Percentiles rank a stretch among this genome's conserved stretches.
Conservation (phyloP, 2,797 vertebrate species). For the Eidolon dupreanum region DNA sequence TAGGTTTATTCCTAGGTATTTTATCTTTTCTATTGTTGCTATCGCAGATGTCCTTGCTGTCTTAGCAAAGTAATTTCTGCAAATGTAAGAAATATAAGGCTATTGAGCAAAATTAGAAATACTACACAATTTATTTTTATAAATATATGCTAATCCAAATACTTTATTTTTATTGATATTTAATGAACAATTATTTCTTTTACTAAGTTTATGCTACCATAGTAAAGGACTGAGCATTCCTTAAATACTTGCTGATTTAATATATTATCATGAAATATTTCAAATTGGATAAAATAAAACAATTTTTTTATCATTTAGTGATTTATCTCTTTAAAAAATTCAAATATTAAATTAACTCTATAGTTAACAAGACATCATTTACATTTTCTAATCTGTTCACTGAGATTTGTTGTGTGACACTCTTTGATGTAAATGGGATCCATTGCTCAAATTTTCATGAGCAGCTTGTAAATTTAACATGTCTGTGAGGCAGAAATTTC, state of each 20-base stretch:
- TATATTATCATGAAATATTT: background rate
- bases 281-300: background rate
- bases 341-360: conserved; percentile 12
- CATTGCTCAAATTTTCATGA: conserved; percentile 33
- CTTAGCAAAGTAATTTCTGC: background rate
- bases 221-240: background rate
- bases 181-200: background rate
- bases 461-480: conserved; percentile 37
- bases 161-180: background rate
- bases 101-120: background rate
- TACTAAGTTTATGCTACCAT: background rate
- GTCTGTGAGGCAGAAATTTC: background rate
- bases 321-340: conserved; percentile 4
- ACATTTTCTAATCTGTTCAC: conserved; percentile 21
- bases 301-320: background rate
- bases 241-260: background rate
- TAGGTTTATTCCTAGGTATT: background rate
- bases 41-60: background rate
- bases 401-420: conserved; percentile 28
- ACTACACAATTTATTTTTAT: background rate
- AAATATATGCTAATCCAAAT: background rate
- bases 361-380: background rate
- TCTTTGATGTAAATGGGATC: conserved; percentile 56
- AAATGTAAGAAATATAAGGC: background rate
- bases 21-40: background rate